Conservation (phyloP, 2,888 invertebrate genomes). For the Eristalinus sepulchralis region DNA sequence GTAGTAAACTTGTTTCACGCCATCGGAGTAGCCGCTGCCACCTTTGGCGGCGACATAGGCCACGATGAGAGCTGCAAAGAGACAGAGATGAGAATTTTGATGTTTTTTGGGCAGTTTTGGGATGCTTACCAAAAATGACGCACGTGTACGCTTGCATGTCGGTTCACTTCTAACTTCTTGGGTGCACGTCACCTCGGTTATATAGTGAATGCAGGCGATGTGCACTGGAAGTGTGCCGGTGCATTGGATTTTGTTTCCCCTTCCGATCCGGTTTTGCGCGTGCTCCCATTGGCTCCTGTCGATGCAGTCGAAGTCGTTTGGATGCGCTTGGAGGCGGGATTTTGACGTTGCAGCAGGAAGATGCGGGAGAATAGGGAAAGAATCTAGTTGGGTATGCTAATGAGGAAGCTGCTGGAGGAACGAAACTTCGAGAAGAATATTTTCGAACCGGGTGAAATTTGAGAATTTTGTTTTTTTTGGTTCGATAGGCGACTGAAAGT, state of each 20-base stretch:
- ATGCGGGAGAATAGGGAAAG: neutral
- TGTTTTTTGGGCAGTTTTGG: neutral
- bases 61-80: constrained; percentile 20
- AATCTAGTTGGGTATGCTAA: neutral
- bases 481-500: too few species aligned
- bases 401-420: neutral
- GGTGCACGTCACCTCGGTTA: neutral
- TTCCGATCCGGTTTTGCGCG: neutral
- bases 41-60: constrained; percentile 31
- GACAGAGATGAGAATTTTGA: neutral
- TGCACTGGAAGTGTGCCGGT: neutral
- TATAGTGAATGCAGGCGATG: constrained; percentile 37
- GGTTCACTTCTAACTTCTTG: constrained; percentile 22
- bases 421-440: neutral
- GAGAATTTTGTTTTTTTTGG: too few species aligned
- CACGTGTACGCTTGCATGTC: constrained; percentile 48
- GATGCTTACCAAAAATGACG: constrained; percentile 38
- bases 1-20: constrained; percentile 62
- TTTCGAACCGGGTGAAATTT: neutral
- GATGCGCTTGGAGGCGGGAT: neutral
- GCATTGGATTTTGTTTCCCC: neutral
- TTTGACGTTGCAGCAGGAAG: neutral
- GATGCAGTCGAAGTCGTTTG: neutral
- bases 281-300: neutral
- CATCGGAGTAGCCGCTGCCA: neutral